Base-by-base conservation (phyloP, 2,888 invertebrate genomes). In the Troglohyphantes excavatus region DNA sequence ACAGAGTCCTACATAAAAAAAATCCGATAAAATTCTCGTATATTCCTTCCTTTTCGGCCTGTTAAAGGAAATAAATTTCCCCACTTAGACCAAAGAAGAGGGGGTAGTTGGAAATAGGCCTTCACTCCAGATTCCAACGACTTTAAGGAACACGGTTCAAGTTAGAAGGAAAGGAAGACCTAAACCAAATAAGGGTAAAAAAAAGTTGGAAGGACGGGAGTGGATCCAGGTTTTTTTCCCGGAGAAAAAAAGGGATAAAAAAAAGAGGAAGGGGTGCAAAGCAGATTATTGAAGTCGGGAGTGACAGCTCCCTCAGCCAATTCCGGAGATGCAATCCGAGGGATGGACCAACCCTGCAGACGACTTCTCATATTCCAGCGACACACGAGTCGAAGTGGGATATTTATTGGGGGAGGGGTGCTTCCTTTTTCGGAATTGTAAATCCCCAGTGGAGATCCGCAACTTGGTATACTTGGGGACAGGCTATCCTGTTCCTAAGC, bases 281-380 rank as follows among this genome's bases (percentile, higher is more conserved):
- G 88, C 82, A 88, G 88, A 88, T 88, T 88, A 88, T 82, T 75
- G 88, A 79, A 87, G 87, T 70, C 72, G 29, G 79, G 87, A 88
- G 61, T 88, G 88, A 88, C 88, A 82, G 88, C 26, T 67, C 82
- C 88, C 73, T 82, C 82, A 81, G 88, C 82, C 88, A 88, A 88
- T 88, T 82, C 87, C 72, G 65, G 78, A 76, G 87, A 70, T 65
- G 75, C 75, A 83, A 72, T 83, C 39, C 82, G 27, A 68, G 21
- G 39, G 29, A 39, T 27, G 46, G n/a, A 19, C 68, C 5, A n/a
- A 43, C 72, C 70, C 63, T 29, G 65, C 33, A 65, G 59, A 39
- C 75, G 75, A n/a, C 29, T 21, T 29, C 61, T 72, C 29, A 61
- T 59, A 59, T 29, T 33, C 53, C n/a, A n/a, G 53, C 5, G n/a